phyloP scores from a whole-genome alignment of 2,888 invertebrate species.

The Malthinus flaveolus region DNA sequence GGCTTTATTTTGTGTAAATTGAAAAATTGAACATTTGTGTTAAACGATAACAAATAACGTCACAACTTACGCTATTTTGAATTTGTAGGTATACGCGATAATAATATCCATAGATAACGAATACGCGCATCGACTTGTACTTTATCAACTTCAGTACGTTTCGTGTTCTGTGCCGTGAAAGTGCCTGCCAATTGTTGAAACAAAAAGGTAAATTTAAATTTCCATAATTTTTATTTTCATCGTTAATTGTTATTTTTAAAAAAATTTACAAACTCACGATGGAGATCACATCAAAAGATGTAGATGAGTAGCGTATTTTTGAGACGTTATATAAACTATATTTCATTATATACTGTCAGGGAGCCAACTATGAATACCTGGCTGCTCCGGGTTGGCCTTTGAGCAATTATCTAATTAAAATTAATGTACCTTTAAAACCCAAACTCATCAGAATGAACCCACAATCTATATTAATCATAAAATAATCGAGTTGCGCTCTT shows the following conservation, averaged over 20 bases:
- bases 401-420: slow-evolving; percentile 57
- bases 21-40: too few species aligned
- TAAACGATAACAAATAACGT: too few species aligned
- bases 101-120: too few species aligned
- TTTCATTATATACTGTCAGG: slow-evolving; percentile 44
- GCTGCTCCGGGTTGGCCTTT: slow-evolving; percentile 49
- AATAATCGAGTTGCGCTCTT: slow-evolving; percentile 51
- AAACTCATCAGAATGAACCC: slow-evolving; percentile 52
- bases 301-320: slow-evolving; percentile 41
- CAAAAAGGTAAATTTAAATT: too few species aligned
- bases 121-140: too few species aligned
- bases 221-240: too few species aligned
- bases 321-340: slow-evolving; percentile 40
- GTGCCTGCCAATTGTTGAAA: too few species aligned
- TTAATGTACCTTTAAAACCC: slow-evolving; percentile 54
- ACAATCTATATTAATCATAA: slow-evolving; percentile 53
- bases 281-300: slow-evolving; percentile 25
- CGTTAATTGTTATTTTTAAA: neutral
- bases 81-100: too few species aligned
- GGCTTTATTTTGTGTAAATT: too few species aligned
- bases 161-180: too few species aligned
- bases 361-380: slow-evolving; percentile 40
- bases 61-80: too few species aligned
- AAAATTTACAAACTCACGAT: slow-evolving; percentile 5
- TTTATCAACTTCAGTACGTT: too few species aligned